Evolutionary conservation across 1,140 invertebrate genomes (phyloP).

Genomic region (Drosophila lowei): DNA sequence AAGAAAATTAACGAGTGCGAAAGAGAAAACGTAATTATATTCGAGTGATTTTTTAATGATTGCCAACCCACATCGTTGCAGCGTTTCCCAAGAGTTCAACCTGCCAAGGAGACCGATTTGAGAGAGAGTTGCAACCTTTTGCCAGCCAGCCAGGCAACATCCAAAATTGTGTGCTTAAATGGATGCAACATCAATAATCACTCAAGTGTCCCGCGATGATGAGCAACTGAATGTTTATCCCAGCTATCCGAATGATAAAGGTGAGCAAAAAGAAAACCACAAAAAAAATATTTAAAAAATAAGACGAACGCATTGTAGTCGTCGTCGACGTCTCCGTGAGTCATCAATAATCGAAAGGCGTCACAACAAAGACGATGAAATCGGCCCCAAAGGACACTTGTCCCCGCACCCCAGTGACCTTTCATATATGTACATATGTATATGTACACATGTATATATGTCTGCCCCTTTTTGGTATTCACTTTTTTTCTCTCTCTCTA

Average conservation of each 20-base stretch:
- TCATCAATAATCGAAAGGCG: slow-evolving; percentile 61
- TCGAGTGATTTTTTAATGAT: no score
- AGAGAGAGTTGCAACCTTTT: slow-evolving; percentile 2
- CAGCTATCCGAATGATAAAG: slow-evolving; percentile 94
- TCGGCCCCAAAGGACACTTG: slow-evolving; percentile 46
- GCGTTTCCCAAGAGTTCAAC: no score
- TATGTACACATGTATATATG: slow-evolving; percentile 9
- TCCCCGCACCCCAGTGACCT: slow-evolving; percentile 52
- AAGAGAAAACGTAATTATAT: no score
- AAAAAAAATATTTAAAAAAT: slow-evolving; percentile 4
- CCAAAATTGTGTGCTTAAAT: slow-evolving; percentile 89
- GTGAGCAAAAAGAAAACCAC: slow-evolving; percentile 84
- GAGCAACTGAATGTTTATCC: slow-evolving; percentile 96
- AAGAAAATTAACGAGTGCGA: slow-evolving; percentile 44
- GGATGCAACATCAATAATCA: slow-evolving; percentile 99
- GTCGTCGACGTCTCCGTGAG: slow-evolving; percentile 40
- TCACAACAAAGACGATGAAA: slow-evolving; percentile 70
- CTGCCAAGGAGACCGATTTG: no score
- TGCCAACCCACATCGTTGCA: no score
- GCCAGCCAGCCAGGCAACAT: slow-evolving; percentile 45
- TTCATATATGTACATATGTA: slow-evolving; percentile 22
- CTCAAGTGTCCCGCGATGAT: slow-evolving; percentile 98
- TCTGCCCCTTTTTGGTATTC: slow-evolving; percentile 30
- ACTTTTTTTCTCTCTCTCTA: slow-evolving; percentile 5
- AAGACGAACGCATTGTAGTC: background rate